phyloP scores from a whole-genome alignment of 2,888 invertebrate genomes.

The Tetragonisca angustula region DNA sequence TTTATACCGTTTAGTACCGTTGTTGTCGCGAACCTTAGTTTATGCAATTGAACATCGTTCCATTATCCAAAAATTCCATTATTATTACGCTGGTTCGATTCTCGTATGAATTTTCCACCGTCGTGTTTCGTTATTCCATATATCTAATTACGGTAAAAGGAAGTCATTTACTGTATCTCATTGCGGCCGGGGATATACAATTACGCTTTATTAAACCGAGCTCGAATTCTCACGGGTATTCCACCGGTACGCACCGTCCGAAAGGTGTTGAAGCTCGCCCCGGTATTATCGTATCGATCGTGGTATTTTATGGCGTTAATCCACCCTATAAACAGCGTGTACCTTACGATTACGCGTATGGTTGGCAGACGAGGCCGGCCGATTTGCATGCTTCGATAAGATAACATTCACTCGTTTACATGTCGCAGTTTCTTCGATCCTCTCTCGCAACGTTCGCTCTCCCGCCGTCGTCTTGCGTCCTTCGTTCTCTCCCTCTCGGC shows the following conservation, averaged over 20 bases:
- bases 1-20: no score
- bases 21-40: no score
- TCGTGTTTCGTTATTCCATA: no score
- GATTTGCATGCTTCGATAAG: conserved; percentile 56
- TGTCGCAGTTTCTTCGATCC: conserved; percentile 36
- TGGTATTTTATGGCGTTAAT: background rate
- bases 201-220: background rate
- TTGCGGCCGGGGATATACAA: background rate
- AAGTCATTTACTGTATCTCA: background rate
- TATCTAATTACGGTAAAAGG: no score
- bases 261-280: background rate
- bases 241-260: no score
- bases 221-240: background rate
- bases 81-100: no score
- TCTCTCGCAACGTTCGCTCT: conserved; percentile 4
- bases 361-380: conserved; percentile 3
- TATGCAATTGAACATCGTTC: no score
- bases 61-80: no score
- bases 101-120: no score
- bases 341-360: conserved; percentile 32
- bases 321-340: conserved; percentile 1
- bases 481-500: background rate
- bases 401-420: conserved; percentile 53
- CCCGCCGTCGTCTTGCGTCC: background rate
- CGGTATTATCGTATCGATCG: background rate